Evolutionary conservation across 1,140 invertebrate species (phyloP).

Genomic region (Lethocerus indicus): DNA sequence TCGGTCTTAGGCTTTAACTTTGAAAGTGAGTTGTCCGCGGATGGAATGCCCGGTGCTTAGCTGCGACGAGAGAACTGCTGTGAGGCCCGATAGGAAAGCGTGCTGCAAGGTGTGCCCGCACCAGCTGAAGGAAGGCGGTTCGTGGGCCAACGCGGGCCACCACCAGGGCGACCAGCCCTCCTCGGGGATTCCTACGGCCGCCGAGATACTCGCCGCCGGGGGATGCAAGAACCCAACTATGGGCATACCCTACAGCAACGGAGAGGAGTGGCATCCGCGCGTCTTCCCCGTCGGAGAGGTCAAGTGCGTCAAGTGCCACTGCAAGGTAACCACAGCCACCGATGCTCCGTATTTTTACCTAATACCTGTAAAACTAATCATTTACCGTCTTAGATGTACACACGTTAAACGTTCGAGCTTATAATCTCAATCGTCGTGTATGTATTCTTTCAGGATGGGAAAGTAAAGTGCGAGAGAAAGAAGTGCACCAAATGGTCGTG

Average conservation of each 20-base stretch:
- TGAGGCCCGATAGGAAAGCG: conserved; percentile 50
- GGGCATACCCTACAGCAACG: conserved; percentile 55
- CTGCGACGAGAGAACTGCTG: conserved; percentile 51
- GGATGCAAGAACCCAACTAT: conserved; percentile 54
- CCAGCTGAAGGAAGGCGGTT: neutral
- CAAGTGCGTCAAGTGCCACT: conserved; percentile 71
- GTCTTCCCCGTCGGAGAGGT: conserved; percentile 66
- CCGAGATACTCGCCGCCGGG: conserved; percentile 53
- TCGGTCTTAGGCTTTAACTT: conserved; percentile 32
- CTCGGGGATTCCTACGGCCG: conserved; percentile 21
- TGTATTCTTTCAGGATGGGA: conserved; percentile 46
- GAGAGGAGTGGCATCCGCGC: conserved; percentile 69
- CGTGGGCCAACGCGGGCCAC: no score
- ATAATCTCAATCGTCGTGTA: conserved; percentile 9
- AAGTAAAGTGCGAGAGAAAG: conserved; percentile 56
- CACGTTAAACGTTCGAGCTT: conserved; percentile 12
- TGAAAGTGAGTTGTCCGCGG: conserved; percentile 56
- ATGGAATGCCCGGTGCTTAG: conserved; percentile 51
- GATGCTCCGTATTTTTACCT: conserved; percentile 3
- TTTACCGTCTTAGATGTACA: neutral
- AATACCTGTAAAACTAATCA: conserved; percentile 2
- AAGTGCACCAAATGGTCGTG: conserved; percentile 58
- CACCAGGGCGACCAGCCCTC: conserved; percentile 15
- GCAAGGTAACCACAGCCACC: conserved; percentile 46
- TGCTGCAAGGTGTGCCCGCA: conserved; percentile 58